These are phyloP conservation scores for Lutraria rhynchaena DNA, from an alignment of 1,140 invertebrate genomes.

Conservation along the genomic window DNA sequence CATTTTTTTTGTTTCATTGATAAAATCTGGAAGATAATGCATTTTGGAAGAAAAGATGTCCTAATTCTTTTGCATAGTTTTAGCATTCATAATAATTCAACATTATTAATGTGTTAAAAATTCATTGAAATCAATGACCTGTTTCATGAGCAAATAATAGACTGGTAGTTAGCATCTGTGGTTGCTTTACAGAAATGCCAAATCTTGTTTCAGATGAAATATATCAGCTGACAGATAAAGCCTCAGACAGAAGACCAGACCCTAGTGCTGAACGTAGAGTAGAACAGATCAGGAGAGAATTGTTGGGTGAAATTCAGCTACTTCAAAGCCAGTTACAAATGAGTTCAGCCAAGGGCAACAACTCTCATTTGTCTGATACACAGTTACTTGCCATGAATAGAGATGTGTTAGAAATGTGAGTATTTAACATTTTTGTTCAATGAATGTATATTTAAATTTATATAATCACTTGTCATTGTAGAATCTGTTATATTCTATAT, in stretches of 20 bases:
- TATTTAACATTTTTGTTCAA: not conserved
- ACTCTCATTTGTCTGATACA: slow-evolving; percentile 48
- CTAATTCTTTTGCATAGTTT: too few relatives aligned
- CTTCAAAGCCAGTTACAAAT: slow-evolving; percentile 55
- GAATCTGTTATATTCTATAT: not conserved
- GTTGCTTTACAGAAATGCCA: too few relatives aligned
- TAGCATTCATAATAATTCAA: too few relatives aligned
- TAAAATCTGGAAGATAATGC: too few relatives aligned
- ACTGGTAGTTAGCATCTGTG: too few relatives aligned
- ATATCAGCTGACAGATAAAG: slow-evolving; percentile 44
- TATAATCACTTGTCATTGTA: not conserved
- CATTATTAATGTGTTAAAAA: too few relatives aligned
- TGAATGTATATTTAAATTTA: not conserved
- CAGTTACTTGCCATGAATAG: slow-evolving; percentile 57
- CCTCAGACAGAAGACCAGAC: slow-evolving; percentile 41
- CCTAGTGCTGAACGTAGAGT: slow-evolving; percentile 39
- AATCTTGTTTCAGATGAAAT: slow-evolving; percentile 50
- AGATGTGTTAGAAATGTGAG: slow-evolving; percentile 60
- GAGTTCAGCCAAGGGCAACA: slow-evolving; percentile 47
- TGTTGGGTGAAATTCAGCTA: slow-evolving; percentile 57
- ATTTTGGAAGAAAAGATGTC: too few relatives aligned
- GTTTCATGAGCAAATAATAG: too few relatives aligned
- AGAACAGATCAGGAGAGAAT: slow-evolving; percentile 45
- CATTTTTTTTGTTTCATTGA: too few relatives aligned
- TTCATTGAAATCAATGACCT: too few relatives aligned